Percentiles rank a stretch among this genome's conserved stretches.
These are phyloP conservation scores for Bovichtus variegatus DNA, from an alignment of 2,797 vertebrate genomes.

Conservation along the genomic window DNA sequence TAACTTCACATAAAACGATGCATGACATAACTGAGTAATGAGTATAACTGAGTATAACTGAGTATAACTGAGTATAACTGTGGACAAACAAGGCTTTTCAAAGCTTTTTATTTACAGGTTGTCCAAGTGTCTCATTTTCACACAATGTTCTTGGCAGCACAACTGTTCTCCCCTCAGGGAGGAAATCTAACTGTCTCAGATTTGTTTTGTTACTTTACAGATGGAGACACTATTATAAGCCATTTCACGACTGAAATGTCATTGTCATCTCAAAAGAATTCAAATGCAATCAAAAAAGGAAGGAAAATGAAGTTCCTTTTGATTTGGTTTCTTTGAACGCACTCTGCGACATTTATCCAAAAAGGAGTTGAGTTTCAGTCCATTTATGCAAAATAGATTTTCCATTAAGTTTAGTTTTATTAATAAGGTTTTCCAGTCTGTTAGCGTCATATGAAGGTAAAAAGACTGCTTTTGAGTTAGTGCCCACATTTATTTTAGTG, in stretches of 20 bases:
- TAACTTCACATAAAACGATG: conserved; percentile 20
- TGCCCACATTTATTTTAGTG: conserved; percentile 24
- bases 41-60: too few species aligned
- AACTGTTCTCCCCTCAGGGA: conserved; percentile 53
- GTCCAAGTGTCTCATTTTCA: conserved; percentile 59
- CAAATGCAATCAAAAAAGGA: conserved; percentile 30
- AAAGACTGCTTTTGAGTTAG: conserved; percentile 32
- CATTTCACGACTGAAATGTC: conserved; percentile 58
- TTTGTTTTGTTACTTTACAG: conserved; percentile 73
- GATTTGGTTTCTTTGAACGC: conserved; percentile 35
- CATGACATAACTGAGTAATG: conserved; percentile 15
- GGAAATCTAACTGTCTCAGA: conserved; percentile 50
- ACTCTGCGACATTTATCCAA: conserved; percentile 17
- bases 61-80: conserved; percentile 26
- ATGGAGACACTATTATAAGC: conserved; percentile 62
- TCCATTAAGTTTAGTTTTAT: conserved; percentile 42
- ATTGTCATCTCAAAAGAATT: conserved; percentile 63
- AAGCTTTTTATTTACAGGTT: conserved; percentile 63
- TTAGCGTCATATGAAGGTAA: conserved; percentile 12
- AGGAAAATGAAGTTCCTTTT: conserved; percentile 28
- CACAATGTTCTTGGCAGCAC: conserved; percentile 60
- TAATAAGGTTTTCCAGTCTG: conserved; percentile 33
- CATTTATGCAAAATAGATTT: conserved; percentile 54
- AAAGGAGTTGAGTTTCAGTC: conserved; percentile 29
- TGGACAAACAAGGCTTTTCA: conserved; percentile 59